Evolutionary conservation across 2,797 vertebrate species (phyloP).

Genomic region (Sebastes vulpes): DNA sequence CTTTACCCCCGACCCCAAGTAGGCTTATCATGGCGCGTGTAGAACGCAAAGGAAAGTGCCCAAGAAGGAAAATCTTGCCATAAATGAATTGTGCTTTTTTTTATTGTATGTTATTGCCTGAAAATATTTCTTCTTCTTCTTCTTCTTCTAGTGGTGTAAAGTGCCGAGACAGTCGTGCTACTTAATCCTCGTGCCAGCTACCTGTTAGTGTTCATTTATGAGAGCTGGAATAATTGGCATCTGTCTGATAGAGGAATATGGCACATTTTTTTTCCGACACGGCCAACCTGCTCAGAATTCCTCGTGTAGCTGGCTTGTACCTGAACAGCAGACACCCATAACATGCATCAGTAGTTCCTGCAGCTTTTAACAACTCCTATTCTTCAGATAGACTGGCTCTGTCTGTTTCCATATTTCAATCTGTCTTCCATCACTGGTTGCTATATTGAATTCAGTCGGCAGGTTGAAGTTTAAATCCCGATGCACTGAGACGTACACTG

Average conservation of each 20-base stretch:
- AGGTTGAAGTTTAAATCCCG: constrained; percentile 61
- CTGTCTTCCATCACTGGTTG: constrained; percentile 55
- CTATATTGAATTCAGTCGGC: constrained; percentile 52
- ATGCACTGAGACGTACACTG: constrained; percentile 47
- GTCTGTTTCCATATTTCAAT: constrained; percentile 62
- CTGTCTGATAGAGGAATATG: constrained; percentile 9
- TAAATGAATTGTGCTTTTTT: constrained; percentile 52
- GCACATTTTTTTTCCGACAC: neutral
- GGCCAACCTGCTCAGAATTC: constrained; percentile 32
- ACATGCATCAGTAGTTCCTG: constrained; percentile 58
- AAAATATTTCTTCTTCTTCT: constrained; percentile 20
- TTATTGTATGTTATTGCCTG: constrained; percentile 47
- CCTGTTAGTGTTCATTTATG: constrained; percentile 22
- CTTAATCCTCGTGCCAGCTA: constrained; percentile 23
- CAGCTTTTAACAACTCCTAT: constrained; percentile 53
- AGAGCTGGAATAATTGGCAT: constrained; percentile 18
- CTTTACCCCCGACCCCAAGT: neutral
- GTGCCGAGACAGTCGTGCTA: constrained; percentile 29
- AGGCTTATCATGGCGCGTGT: neutral
- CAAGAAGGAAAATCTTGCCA: constrained; percentile 70
- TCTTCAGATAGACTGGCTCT: constrained; percentile 51
- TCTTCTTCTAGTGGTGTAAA: constrained; percentile 27
- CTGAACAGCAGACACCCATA: constrained; percentile 60
- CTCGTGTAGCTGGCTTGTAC: constrained; percentile 9
- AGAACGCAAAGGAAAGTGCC: constrained; percentile 62